phyloP scores from a whole-genome alignment of 2,113 vertebrate genomes.

The Callaeas wilsoni region DNA sequence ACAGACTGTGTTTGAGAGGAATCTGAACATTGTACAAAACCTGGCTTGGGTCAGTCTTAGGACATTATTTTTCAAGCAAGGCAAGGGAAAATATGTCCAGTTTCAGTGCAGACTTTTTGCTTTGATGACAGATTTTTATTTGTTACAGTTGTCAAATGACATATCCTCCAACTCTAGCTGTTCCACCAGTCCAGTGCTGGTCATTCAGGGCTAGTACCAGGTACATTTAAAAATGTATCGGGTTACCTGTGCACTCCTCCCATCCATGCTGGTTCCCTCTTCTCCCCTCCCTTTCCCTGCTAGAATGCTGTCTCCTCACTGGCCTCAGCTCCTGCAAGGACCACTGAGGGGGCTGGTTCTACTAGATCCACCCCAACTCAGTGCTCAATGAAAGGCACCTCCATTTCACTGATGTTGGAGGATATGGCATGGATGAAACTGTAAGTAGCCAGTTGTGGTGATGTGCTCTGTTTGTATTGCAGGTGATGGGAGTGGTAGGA shows the following conservation, averaged over 20 bases:
- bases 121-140: slow-evolving; percentile 38
- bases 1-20: neutral
- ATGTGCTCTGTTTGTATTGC: slow-evolving; percentile 81
- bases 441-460: slow-evolving; percentile 73
- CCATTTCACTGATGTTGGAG: slow-evolving; percentile 52
- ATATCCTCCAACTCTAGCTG: slow-evolving; percentile 64
- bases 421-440: slow-evolving; percentile 71
- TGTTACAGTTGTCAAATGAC: slow-evolving; percentile 61
- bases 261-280: slow-evolving; percentile 35
- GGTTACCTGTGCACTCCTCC: slow-evolving; percentile 7
- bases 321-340: slow-evolving; percentile 19
- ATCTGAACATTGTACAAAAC: slow-evolving; percentile 72
- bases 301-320: slow-evolving; percentile 4
- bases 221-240: slow-evolving; percentile 52
- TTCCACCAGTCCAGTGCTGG: slow-evolving; percentile 53
- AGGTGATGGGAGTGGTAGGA: slow-evolving; percentile 99
- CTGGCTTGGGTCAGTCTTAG: slow-evolving; percentile 66
- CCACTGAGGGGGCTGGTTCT: slow-evolving; percentile 1
- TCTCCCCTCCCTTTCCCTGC: slow-evolving; percentile 13
- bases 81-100: slow-evolving; percentile 29
- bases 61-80: slow-evolving; percentile 67
- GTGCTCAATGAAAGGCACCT: slow-evolving; percentile 18
- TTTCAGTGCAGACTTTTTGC: slow-evolving; percentile 51
- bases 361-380: slow-evolving; percentile 22
- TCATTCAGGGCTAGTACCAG: slow-evolving; percentile 55